phyloP scores from a whole-genome alignment of 2,888 invertebrate genomes.

The Eupithecia tripunctaria region DNA sequence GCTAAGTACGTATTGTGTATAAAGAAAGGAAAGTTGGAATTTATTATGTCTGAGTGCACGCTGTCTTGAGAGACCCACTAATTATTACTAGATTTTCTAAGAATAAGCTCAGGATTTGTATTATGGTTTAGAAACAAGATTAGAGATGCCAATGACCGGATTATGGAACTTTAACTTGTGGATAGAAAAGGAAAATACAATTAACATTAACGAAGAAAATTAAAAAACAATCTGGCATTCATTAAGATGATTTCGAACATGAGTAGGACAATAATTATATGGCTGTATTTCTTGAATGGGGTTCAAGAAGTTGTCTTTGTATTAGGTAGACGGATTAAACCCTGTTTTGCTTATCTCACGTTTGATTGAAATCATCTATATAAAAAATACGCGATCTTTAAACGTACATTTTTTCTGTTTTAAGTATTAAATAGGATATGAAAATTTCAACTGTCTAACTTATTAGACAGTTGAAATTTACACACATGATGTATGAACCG shows the following conservation, averaged over 20 bases:
- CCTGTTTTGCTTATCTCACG: not conserved
- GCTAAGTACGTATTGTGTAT: slow-evolving; percentile 11
- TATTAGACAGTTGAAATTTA: too few relatives aligned
- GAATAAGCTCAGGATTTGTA: not conserved
- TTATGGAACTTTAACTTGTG: not conserved
- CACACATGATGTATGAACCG: too few relatives aligned
- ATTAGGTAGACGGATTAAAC: not conserved
- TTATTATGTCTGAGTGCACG: slow-evolving; percentile 7
- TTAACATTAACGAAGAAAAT: not conserved
- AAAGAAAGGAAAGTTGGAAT: slow-evolving; percentile 1
- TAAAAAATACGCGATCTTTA: too few relatives aligned
- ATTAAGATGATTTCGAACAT: too few relatives aligned
- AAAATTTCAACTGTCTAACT: too few relatives aligned
- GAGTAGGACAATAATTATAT: too few relatives aligned
- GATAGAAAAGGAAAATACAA: not conserved
- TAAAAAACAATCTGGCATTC: not conserved
- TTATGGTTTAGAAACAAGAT: not conserved
- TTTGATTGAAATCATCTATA: too few relatives aligned
- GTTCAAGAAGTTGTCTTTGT: not conserved
- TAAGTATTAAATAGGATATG: too few relatives aligned
- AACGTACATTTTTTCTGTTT: too few relatives aligned
- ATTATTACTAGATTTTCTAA: slow-evolving; percentile 8
- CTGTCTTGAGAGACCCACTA: not conserved
- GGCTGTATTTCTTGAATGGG: too few relatives aligned
- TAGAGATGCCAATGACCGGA: not conserved